phyloP scores from a whole-genome alignment of 1,140 invertebrate genomes.

The Brachionus plicatilis region DNA sequence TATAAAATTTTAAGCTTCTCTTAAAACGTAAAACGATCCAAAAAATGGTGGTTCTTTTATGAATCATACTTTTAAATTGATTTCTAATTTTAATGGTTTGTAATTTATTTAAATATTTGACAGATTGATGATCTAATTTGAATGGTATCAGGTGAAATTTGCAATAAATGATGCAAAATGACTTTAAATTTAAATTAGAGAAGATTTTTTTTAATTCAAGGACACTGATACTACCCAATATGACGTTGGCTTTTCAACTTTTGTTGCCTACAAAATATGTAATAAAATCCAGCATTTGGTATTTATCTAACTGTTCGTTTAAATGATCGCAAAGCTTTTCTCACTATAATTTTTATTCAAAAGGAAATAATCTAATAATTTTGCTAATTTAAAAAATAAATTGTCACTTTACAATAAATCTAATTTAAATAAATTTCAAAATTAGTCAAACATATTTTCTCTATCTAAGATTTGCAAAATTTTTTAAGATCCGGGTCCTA shows the following conservation, averaged over 20 bases:
- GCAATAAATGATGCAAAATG: background rate
- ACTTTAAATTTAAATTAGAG: background rate
- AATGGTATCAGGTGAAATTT: background rate
- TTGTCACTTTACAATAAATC: background rate
- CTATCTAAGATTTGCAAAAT: background rate
- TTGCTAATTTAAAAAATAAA: background rate
- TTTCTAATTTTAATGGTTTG: background rate
- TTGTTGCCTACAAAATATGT: background rate
- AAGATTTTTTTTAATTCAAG: background rate
- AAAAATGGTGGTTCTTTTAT: too few relatives aligned
- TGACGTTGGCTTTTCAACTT: background rate
- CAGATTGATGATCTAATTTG: background rate
- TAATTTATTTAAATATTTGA: background rate
- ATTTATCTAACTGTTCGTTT: background rate
- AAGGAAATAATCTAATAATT: background rate
- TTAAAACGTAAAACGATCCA: too few relatives aligned
- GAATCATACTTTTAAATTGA: too few relatives aligned
- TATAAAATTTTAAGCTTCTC: too few relatives aligned
- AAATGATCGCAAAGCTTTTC: background rate
- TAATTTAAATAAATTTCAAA: background rate
- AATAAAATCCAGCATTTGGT: background rate
- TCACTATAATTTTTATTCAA: background rate
- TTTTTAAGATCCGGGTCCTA: background rate
- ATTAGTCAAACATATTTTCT: background rate
- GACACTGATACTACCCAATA: background rate